Base-by-base conservation (phyloP, 2,888 invertebrate genomes). In the Deilephila porcellus region DNA sequence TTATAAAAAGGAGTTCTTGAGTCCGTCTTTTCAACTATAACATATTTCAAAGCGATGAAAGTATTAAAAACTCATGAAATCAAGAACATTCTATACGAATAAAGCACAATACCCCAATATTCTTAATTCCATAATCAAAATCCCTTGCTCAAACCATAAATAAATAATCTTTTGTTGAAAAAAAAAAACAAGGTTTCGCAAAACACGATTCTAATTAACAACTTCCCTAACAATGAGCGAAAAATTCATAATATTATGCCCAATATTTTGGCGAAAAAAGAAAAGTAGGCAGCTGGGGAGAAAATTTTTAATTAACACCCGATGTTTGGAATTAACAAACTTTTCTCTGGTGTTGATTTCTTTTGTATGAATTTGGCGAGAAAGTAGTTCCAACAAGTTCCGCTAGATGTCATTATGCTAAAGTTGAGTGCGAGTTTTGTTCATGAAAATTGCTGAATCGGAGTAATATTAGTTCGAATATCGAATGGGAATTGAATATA, bases 291-390 rank as follows among this genome's bases (percentile, higher is more conserved):
- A n/a, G 56, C n/a, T n/a, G n/a, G 14, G n/a, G 56, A n/a, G 17
- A 56, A 56, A 56, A n/a, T 56, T 56, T 56, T 56, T 56, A 56
- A 56, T 56, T 56, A 56, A 56, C 56, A 56, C 56, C 45, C 56
- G n/a, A 56, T 56, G 56, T 56, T 56, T 17, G 56, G 56, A 56
- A 56, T 56, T n/a, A 56, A 56, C 56, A 0, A n/a, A 56, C 56
- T 56, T 56, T 7, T 17, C 56, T n/a, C 45, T 7, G 1, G 56
- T n/a, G 17, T 56, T 56, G 19, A 56, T 56, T 56, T n/a, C 17
- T 56, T 56, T 56, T 45, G 32, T 45, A 45, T 7, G 56, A 56
- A 56, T 5, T 56, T 56, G 17, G 56, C n/a, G 17, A 19, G n/a
- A n/a, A 56, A 56, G 56, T 56, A 56, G 56, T 56, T n/a, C 56